phyloP scores from a whole-genome alignment of 2,797 vertebrate species.

The Moxostoma hubbsi region DNA sequence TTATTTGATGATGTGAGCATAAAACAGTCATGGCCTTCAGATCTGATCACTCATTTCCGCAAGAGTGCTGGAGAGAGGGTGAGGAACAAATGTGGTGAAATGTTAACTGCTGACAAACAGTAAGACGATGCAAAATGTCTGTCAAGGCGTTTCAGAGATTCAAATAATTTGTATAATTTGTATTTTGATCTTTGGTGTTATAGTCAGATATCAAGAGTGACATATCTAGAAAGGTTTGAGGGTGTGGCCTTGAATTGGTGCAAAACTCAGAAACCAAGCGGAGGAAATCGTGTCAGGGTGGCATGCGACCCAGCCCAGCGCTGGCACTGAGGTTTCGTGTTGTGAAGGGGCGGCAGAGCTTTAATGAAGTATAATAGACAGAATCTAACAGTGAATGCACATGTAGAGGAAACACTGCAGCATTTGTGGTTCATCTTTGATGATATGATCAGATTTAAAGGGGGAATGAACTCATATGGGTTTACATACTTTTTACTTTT shows the following conservation, averaged over 20 bases:
- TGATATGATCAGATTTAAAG: too few species aligned
- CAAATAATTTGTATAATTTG: background rate
- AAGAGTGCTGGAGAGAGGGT: slow-evolving; percentile 25
- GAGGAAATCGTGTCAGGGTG: slow-evolving; percentile 55
- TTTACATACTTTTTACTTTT: too few species aligned
- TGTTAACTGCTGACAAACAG: background rate
- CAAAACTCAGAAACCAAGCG: slow-evolving; percentile 46
- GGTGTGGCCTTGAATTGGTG: slow-evolving; percentile 58
- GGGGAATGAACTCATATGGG: too few species aligned
- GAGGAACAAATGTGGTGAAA: background rate
- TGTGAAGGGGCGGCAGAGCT: background rate
- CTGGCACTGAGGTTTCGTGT: background rate
- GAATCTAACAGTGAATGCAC: too few species aligned
- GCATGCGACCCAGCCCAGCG: background rate
- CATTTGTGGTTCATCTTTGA: background rate
- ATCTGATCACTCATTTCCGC: slow-evolving; percentile 58
- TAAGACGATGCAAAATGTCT: background rate
- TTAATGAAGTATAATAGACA: background rate
- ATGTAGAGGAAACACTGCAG: background rate
- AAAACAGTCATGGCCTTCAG: slow-evolving; percentile 45
- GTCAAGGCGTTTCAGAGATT: background rate
- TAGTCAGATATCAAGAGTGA: slow-evolving; percentile 19
- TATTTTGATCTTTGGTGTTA: background rate
- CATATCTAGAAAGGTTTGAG: slow-evolving; percentile 32
- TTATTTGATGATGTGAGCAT: slow-evolving; percentile 18